Conservation (phyloP, 2,888 invertebrate species). For the Sycophila texana region DNA sequence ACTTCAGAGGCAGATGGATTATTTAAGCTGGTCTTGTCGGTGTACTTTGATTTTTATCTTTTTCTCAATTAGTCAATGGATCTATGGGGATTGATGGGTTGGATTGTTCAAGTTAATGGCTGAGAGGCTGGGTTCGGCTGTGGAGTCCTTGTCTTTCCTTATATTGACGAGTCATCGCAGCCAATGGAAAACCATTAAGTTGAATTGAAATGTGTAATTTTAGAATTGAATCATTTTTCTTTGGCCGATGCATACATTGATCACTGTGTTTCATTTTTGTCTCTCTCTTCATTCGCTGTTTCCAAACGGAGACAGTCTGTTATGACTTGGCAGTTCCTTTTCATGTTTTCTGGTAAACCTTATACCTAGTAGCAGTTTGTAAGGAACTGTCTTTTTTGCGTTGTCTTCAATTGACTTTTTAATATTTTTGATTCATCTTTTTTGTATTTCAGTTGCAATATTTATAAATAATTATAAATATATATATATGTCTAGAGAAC, state of each 20-base stretch:
- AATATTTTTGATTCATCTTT: neutral
- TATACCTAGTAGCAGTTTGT: neutral
- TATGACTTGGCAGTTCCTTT: slow-evolving; percentile 46
- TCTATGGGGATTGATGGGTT: too few relatives aligned
- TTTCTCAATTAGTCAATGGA: too few relatives aligned
- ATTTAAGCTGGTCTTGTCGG: neutral
- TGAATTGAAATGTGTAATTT: slow-evolving; percentile 14
- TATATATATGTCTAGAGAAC: too few relatives aligned
- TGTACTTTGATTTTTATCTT: too few relatives aligned
- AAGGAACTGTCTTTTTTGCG: neutral
- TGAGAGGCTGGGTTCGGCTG: neutral
- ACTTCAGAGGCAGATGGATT: neutral
- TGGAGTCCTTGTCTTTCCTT: neutral
- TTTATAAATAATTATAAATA: neutral
- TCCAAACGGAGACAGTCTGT: slow-evolving; percentile 11
- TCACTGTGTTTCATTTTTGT: neutral
- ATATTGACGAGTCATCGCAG: neutral
- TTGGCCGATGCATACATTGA: neutral
- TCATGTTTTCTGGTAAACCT: slow-evolving; percentile 10
- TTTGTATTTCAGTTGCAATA: neutral
- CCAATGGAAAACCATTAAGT: slow-evolving; percentile 8
- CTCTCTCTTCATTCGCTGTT: neutral
- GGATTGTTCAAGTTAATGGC: neutral
- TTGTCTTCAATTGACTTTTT: neutral
- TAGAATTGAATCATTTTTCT: slow-evolving; percentile 15